phyloP scores from a whole-genome alignment of 2,888 invertebrate genomes.

The Autographa gamma region DNA sequence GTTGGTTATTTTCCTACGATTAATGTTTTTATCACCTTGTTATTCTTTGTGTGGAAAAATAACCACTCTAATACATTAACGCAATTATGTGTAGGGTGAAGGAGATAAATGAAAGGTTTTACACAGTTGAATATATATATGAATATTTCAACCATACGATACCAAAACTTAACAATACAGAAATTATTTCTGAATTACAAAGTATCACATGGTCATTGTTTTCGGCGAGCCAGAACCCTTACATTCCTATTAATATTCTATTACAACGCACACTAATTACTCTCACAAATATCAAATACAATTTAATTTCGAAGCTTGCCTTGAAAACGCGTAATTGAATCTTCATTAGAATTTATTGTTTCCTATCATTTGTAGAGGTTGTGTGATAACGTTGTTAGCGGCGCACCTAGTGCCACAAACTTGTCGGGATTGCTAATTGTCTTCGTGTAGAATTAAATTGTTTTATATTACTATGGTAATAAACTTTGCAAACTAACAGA shows the following conservation, averaged over 20 bases:
- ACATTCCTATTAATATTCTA: not conserved
- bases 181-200: not conserved
- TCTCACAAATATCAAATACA: conserved; percentile 62
- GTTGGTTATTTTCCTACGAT: not conserved
- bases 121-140: no score
- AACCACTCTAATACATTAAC: not conserved
- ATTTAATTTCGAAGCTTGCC: conserved; percentile 58
- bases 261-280: conserved; percentile 11
- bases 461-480: conserved; percentile 27
- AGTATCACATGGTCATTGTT: not conserved
- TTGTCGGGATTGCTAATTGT: conserved; percentile 32
- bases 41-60: not conserved
- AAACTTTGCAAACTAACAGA: conserved; percentile 21
- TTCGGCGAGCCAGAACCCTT: not conserved
- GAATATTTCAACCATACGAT: no score
- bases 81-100: not conserved
- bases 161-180: no score
- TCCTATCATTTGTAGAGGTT: conserved; percentile 30
- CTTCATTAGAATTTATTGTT: conserved; percentile 50
- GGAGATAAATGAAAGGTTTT: not conserved
- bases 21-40: not conserved
- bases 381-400: conserved; percentile 35
- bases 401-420: conserved; percentile 17
- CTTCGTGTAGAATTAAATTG: conserved; percentile 26
- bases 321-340: conserved; percentile 44